These are phyloP conservation scores for Falco biarmicus DNA, from an alignment of 2,797 vertebrate species.

Conservation along the genomic window DNA sequence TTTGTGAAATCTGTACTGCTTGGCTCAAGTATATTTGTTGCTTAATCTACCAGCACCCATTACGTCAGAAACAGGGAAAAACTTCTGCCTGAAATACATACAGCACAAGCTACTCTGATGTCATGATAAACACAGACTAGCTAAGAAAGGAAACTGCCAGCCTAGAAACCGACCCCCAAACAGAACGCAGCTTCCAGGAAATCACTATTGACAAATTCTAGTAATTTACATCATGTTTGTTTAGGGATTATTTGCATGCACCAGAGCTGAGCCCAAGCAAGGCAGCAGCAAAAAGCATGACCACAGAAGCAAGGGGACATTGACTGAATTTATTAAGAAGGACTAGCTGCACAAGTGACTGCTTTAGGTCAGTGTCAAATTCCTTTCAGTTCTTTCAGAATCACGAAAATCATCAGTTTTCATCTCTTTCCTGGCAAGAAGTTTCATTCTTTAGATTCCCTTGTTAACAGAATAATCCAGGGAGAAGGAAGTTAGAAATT, in stretches of 20 bases:
- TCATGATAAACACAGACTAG: background rate
- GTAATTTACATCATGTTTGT: background rate
- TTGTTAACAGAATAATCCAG: conserved; percentile 20
- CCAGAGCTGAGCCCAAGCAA: background rate
- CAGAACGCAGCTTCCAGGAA: background rate
- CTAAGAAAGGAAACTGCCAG: background rate
- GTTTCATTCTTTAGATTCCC: conserved; percentile 29
- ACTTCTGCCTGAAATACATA: background rate
- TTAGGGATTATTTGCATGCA: background rate
- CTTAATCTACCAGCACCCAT: background rate
- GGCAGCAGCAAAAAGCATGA: background rate
- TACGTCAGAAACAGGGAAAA: background rate
- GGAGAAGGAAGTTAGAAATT: conserved; percentile 1
- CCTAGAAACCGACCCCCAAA: background rate
- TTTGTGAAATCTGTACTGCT: background rate
- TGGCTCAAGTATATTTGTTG: background rate
- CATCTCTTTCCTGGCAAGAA: background rate
- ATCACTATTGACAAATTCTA: background rate
- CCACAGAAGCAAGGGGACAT: background rate
- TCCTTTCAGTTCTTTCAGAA: background rate
- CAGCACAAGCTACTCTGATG: background rate
- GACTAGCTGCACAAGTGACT: background rate
- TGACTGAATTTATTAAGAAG: background rate
- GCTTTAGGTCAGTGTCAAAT: conserved; percentile 19
- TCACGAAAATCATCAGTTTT: conserved; percentile 28